Evolutionary conservation across 2,797 vertebrate species (phyloP).

Genomic region (Ctenochaetus hawaiiensis): DNA sequence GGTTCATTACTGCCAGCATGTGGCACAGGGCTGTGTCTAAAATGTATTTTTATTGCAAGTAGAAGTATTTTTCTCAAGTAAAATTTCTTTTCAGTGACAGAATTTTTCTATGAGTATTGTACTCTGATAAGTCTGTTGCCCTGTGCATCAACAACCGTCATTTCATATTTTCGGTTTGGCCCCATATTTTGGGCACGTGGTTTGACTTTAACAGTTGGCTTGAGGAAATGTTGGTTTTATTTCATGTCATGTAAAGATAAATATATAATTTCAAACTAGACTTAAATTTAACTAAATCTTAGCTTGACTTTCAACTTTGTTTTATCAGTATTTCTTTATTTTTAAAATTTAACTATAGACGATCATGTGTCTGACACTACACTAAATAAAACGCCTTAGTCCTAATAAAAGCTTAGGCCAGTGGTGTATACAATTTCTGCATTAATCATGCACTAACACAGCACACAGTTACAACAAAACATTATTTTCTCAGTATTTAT

Average conservation of each 20-base stretch:
- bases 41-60: no score
- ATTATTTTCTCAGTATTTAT: not conserved
- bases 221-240: not conserved
- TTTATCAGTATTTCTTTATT: not conserved
- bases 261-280: no score
- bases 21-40: no score
- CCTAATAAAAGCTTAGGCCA: not conserved
- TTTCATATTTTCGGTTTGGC: not conserved
- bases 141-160: not conserved
- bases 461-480: not conserved
- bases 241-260: not conserved
- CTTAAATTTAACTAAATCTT: no score
- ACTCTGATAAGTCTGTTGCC: no score
- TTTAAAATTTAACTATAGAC: not conserved
- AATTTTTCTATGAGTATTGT: no score
- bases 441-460: not conserved
- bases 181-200: not conserved
- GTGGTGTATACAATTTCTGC: not conserved
- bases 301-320: fast-evolving
- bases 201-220: not conserved
- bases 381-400: not conserved
- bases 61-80: no score
- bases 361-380: not conserved
- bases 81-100: no score
- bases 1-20: no score